Base-by-base conservation (phyloP, 2,888 invertebrate genomes). In the Nasonia oneida region DNA sequence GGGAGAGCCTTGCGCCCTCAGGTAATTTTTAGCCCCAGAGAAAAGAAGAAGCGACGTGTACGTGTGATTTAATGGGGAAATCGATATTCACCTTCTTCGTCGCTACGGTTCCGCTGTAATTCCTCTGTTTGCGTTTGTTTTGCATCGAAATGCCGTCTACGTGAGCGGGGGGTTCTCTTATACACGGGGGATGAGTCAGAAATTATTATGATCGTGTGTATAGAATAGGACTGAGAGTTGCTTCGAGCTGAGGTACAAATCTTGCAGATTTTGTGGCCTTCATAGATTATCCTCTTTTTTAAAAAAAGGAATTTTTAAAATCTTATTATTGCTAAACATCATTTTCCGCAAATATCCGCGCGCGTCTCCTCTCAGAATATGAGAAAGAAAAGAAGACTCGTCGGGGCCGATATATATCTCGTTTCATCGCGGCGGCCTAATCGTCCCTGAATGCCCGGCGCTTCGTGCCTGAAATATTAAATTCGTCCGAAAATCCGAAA, bases 401-500 rank as follows among this genome's bases (percentile, higher is more conserved):
- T n/a, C 23, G 10, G n/a, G 3, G 42, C 15, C 23, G 33, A 73
- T 50, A 29, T 37, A 64, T 29, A 78, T 73, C 73, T 83, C 86
- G 29, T 78, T 76, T 82, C 81, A 81, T 80, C 73, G 79, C 70
- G 80, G 50, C 42, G 47, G 76, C 64, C 84, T 87, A 87, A 87
- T 87, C 87, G 87, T 80, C 64, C 75, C 80, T 87, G 86, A 86
- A 87, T 87, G 84, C 86, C 75, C 82, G 85, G 87, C 88, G 89
- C 88, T 81, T 83, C 92, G 92, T 90, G 92, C 89, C 89, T 89
- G 90, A 91, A 92, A 93, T 93, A 93, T 93, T 92, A 93, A 93
- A 93, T 92, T 92, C 91, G 89, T 89, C 89, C 89, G 81, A 90
- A 91, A 93, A 92, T 92, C 91, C 91, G 90, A 90, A 92, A 93